Conservation (phyloP, 2,797 vertebrate genomes). For the Spea hammondii region DNA sequence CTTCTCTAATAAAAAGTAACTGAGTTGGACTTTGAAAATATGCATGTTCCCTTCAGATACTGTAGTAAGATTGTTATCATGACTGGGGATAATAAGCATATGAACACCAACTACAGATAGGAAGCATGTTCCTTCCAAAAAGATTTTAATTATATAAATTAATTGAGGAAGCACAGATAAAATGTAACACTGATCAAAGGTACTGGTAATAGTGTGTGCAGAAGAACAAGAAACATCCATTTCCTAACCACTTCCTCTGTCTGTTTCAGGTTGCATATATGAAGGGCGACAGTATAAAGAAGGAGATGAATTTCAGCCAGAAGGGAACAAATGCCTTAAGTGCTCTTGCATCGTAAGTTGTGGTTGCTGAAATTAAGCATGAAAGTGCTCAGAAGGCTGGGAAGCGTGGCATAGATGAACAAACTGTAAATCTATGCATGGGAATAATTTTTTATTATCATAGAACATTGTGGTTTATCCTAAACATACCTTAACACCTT, state of each 20-base stretch:
- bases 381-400: background rate
- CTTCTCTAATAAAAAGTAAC: too few relatives aligned
- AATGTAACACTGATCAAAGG: constrained; percentile 41
- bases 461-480: too few relatives aligned
- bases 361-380: constrained; percentile 25
- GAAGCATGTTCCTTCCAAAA: constrained; percentile 14
- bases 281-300: constrained; percentile 88
- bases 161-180: constrained; percentile 41
- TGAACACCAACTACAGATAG: constrained; percentile 15
- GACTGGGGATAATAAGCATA: constrained; percentile 16
- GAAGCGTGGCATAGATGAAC: background rate
- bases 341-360: constrained; percentile 91
- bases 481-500: too few relatives aligned
- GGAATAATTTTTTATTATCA: too few relatives aligned
- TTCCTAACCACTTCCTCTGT: constrained; percentile 48
- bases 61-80: background rate
- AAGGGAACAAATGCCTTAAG: constrained; percentile 85
- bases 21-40: too few relatives aligned
- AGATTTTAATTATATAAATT: constrained; percentile 36
- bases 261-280: constrained; percentile 79
- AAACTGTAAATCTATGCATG: background rate
- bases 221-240: constrained; percentile 11
- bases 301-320: constrained; percentile 88
- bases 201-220: constrained; percentile 5
- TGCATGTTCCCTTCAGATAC: too few relatives aligned